These are phyloP conservation scores for Margaritifera margaritifera DNA, from an alignment of 2,888 invertebrate genomes.

Conservation along the genomic window DNA sequence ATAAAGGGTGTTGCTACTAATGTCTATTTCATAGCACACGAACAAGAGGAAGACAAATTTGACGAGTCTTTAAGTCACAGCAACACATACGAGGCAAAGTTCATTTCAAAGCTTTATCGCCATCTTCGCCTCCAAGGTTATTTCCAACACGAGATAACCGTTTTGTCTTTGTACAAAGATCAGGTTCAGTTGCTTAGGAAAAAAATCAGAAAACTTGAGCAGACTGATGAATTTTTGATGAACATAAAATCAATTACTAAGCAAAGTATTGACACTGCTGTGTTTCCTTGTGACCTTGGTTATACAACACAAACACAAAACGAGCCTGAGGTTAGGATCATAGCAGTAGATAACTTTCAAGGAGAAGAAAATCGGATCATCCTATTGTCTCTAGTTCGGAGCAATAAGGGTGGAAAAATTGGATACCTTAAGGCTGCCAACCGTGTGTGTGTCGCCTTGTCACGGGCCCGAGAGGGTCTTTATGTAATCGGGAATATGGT, in stretches of 20 bases:
- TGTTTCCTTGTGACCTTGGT: no score
- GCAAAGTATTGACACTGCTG: no score
- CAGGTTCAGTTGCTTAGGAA: constrained; percentile 56
- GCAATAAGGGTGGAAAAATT: constrained; percentile 60
- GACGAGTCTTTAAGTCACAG: constrained; percentile 57
- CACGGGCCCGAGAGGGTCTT: constrained; percentile 66
- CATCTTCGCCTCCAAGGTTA: constrained; percentile 66
- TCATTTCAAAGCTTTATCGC: constrained; percentile 51
- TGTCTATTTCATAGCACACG: constrained; percentile 64
- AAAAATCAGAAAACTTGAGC: constrained; percentile 48
- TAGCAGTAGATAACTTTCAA: constrained; percentile 69
- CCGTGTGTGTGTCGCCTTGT: constrained; percentile 67
- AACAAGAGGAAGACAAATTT: constrained; percentile 47
- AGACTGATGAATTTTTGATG: constrained; percentile 74
- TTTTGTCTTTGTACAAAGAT: constrained; percentile 66
- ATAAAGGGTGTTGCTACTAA: constrained; percentile 55
- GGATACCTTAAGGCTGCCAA: constrained; percentile 66
- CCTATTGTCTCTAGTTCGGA: constrained; percentile 69
- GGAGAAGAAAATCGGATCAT: constrained; percentile 72
- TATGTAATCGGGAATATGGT: constrained; percentile 67
- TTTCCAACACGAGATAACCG: constrained; percentile 56
- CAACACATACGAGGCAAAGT: constrained; percentile 62
- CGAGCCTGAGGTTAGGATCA: constrained; percentile 55
- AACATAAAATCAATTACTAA: no score
- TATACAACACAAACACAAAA: no score